phyloP scores from a whole-genome alignment of 2,888 invertebrate genomes.

The Lissonota sp. region DNA sequence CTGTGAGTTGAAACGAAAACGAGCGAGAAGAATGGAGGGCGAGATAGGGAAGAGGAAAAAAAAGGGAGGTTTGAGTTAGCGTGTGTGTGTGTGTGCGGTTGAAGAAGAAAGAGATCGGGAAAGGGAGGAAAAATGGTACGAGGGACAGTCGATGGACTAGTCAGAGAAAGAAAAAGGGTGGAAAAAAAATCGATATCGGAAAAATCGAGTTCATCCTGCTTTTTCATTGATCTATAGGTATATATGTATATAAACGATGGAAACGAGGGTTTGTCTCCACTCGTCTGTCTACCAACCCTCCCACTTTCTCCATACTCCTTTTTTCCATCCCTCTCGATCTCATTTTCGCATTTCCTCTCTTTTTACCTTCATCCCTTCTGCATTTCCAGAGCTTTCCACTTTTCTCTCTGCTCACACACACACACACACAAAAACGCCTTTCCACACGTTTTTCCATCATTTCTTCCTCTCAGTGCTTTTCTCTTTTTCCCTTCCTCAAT shows the following conservation, averaged over 20 bases:
- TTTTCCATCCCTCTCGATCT: conserved; percentile 6
- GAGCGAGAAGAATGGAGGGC: conserved; percentile 55
- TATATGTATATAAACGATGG: conserved; percentile 17
- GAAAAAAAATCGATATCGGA: conserved; percentile 79
- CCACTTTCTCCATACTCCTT: conserved; percentile 26
- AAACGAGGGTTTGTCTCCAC: conserved; percentile 38
- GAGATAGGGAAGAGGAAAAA: conserved; percentile 44
- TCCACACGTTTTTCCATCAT: conserved; percentile 21
- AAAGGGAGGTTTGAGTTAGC: conserved; percentile 49
- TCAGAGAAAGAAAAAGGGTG: conserved; percentile 14
- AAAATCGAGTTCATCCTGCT: conserved; percentile 78
- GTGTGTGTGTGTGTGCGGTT: conserved; percentile 34
- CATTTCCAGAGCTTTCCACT: background rate
- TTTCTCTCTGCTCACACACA: conserved; percentile 22
- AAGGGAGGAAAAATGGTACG: conserved; percentile 25
- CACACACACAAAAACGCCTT: conserved; percentile 23
- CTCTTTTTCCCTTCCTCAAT: background rate
- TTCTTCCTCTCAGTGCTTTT: conserved; percentile 27
- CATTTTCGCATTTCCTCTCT: conserved; percentile 19
- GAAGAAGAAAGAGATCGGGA: conserved; percentile 37
- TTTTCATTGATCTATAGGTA: conserved; percentile 30
- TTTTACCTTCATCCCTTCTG: background rate
- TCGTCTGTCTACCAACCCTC: conserved; percentile 15
- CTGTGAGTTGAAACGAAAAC: conserved; percentile 50
- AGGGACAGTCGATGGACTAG: conserved; percentile 29